phyloP scores from a whole-genome alignment of 2,797 vertebrate genomes.

The Fratercula arctica region DNA sequence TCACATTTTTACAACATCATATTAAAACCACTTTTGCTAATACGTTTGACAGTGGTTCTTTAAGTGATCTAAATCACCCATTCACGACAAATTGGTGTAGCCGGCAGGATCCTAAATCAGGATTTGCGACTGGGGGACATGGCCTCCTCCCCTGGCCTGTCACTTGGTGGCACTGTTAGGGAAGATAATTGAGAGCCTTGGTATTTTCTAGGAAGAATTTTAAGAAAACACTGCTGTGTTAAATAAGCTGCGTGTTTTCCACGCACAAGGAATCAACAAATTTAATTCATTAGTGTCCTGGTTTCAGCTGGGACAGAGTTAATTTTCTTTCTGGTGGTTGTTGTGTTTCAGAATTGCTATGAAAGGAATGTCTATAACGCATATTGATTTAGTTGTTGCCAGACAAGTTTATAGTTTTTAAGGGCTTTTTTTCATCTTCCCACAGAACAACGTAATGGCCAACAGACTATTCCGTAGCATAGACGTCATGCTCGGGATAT shows the following conservation, averaged over 20 bases:
- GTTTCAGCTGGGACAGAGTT: background rate
- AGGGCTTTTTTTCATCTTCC: background rate
- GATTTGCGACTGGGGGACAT: background rate
- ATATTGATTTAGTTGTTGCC: background rate
- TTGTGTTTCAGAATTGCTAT: background rate
- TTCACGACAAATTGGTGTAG: background rate
- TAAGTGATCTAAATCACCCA: background rate
- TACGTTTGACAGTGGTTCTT: background rate
- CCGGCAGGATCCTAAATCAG: background rate
- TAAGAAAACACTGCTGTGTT: background rate
- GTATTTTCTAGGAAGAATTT: background rate
- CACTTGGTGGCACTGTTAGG: conserved; percentile 16
- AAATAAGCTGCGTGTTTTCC: background rate
- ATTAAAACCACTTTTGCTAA: background rate
- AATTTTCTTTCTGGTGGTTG: background rate
- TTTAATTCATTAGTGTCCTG: background rate
- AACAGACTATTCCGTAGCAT: background rate
- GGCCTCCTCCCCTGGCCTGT: background rate
- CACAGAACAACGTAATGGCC: background rate
- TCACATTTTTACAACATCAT: background rate
- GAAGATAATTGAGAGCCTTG: background rate
- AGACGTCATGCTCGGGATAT: background rate
- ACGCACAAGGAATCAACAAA: no score
- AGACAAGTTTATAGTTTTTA: background rate
- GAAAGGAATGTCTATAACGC: background rate